These are phyloP conservation scores for Todus mexicanus DNA, from an alignment of 2,797 vertebrate genomes.

Conservation along the genomic window DNA sequence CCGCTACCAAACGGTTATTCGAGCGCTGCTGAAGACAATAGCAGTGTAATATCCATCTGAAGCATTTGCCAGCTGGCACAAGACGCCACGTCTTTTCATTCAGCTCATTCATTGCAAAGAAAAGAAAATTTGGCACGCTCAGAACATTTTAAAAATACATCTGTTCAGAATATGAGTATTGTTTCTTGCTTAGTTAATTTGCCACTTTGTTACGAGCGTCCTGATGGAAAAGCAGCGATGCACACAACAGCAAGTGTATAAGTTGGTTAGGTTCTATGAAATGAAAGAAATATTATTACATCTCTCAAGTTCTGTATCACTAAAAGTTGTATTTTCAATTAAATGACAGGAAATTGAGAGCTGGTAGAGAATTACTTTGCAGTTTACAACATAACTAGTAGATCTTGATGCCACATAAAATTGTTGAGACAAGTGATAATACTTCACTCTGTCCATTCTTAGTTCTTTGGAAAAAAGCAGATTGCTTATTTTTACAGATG, in stretches of 20 bases:
- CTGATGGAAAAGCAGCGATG: not conserved
- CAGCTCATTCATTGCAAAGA: slow-evolving; percentile 17
- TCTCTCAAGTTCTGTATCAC: not conserved
- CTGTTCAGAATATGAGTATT: not conserved
- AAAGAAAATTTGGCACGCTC: slow-evolving; percentile 10
- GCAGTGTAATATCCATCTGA: slow-evolving; percentile 39
- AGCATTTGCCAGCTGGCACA: slow-evolving; percentile 29
- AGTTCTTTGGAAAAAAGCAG: not conserved
- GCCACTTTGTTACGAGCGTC: not conserved
- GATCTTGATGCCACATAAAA: not conserved
- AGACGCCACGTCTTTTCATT: slow-evolving; percentile 1
- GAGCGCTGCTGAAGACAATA: slow-evolving; percentile 6
- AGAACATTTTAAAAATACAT: slow-evolving; percentile 17
- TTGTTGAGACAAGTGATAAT: not conserved
- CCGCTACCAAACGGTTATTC: not conserved
- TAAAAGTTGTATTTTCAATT: not conserved
- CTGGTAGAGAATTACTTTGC: not conserved
- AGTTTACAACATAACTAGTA: not conserved
- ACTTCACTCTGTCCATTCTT: not conserved
- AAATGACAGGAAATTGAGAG: not conserved
- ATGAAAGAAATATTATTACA: not conserved
- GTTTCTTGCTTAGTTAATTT: slow-evolving; percentile 7
- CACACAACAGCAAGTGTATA: not conserved
- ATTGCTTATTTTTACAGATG: not conserved
- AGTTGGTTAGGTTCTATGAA: not conserved